Conservation (phyloP, 1,140 invertebrate species). For the Pantala flavescens region DNA sequence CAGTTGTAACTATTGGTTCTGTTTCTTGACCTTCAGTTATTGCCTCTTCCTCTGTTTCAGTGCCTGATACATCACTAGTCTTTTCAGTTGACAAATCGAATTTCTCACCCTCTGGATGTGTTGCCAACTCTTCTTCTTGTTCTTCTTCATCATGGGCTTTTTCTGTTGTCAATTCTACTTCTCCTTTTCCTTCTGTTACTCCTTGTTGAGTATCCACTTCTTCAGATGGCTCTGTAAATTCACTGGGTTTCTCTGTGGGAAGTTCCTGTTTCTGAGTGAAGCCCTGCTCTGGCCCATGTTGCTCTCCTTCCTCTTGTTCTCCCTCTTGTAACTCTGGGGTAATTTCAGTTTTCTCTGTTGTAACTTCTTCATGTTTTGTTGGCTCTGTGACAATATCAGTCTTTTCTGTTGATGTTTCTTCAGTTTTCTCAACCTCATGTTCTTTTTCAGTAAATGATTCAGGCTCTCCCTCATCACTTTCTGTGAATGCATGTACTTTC, state of each 20-base stretch:
- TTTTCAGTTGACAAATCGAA: constrained; percentile 13
- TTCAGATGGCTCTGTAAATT: constrained; percentile 5
- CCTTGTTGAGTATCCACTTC: constrained; percentile 19
- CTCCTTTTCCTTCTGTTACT: constrained; percentile 15
- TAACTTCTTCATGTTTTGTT: constrained; percentile 16
- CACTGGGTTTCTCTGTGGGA: neutral
- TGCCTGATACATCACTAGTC: constrained; percentile 20
- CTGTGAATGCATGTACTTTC: constrained; percentile 12
- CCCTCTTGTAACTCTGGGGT: neutral
- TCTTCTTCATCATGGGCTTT: neutral
- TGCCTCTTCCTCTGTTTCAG: constrained; percentile 16
- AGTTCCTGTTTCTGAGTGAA: constrained; percentile 17
- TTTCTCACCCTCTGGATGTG: constrained; percentile 15
- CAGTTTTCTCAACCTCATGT: constrained; percentile 2
- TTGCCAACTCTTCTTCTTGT: no score
- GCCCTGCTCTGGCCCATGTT: neutral
- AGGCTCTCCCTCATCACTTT: constrained; percentile 16
- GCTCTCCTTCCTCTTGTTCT: constrained; percentile 19
- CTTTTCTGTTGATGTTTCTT: neutral
- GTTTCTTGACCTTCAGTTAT: constrained; percentile 8
- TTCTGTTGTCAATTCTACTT: constrained; percentile 11
- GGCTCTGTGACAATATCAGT: constrained; percentile 19
- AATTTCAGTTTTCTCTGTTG: neutral
- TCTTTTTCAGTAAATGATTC: constrained; percentile 17
- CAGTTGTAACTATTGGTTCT: neutral